Percentiles rank a stretch among this genome's conserved stretches.
Conservation (phyloP, 2,113 vertebrate genomes). For the Fregetta grallaria region DNA sequence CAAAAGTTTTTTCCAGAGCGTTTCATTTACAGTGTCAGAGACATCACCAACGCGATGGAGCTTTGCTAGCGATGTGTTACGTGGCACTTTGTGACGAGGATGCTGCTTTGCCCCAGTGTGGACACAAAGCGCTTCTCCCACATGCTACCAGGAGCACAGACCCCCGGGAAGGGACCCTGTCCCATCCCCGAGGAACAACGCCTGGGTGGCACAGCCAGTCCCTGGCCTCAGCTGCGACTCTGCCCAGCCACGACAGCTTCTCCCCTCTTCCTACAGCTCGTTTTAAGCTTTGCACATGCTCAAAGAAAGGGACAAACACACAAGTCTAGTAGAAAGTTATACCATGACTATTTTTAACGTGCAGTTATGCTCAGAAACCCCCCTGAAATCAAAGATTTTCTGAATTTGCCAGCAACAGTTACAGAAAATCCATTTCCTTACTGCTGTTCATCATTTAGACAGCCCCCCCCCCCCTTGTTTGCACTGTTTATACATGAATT, state of each 20-base stretch:
- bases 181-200: neutral
- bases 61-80: neutral
- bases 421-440: neutral
- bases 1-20: neutral
- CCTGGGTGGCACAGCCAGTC: neutral
- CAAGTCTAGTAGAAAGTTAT: neutral
- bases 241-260: neutral
- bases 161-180: fast-evolving
- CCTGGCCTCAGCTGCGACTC: neutral
- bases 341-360: neutral
- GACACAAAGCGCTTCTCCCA: neutral
- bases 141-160: neutral
- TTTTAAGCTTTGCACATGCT: neutral
- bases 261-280: neutral
- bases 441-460: neutral
- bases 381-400: neutral
- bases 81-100: neutral
- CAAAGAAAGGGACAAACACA: neutral
- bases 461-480: neutral
- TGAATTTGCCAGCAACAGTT: neutral
- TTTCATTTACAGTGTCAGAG: neutral
- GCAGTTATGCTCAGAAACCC: neutral
- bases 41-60: fast-evolving
- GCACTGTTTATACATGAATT: conserved; percentile 39
- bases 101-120: neutral